Base-by-base conservation (phyloP, 2,888 invertebrate species). In the Craniophora ligustri region DNA sequence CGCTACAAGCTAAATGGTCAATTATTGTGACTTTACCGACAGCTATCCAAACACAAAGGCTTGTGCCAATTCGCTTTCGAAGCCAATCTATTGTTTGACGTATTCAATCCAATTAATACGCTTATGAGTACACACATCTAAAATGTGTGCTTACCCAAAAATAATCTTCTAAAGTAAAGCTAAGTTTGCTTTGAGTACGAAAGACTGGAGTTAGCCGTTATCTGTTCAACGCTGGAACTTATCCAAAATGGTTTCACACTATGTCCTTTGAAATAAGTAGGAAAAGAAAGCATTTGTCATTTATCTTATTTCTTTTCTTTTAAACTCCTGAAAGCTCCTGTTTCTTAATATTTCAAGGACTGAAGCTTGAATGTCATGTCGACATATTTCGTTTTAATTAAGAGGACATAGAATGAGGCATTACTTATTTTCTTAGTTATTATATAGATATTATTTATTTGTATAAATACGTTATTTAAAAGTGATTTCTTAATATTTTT, bases 1-100 rank as follows among this genome's bases (percentile, higher is more conserved):
- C 53, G 69, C 72, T 80, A 85, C 87, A 85, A 81, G 87, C 85
- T 86, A 87, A 88, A 87, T 85, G 86, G 80, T 82, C 88, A 88
- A 89, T 89, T 88, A 88, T n/a, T 83, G 76, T 78, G 83, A 76
- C 80, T 67, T 74, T 69, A 75, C 76, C 44, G 34, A 35, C 74
- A 69, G 74, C 50, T 61, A 51, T 48, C 59, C 55, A 67, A 59
- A 68, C 73, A 84, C 81, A 83, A 80, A 79, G 82, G 75, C 74
- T 53, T 42, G 72, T 73, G 76, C 68, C 62, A 75, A 79, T 78
- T 74, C 66, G 61, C 59, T 76, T 75, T 71, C 59, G 53, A 58
- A 14, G 54, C 38, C 16, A 34, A 62, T 54, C 53, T 35, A 76
- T 74, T 60, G 61, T 74, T 61, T 45, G 32, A 54, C 14, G 58